Conservation (phyloP, 1,140 invertebrate species). For the Tetranychus urticae region DNA sequence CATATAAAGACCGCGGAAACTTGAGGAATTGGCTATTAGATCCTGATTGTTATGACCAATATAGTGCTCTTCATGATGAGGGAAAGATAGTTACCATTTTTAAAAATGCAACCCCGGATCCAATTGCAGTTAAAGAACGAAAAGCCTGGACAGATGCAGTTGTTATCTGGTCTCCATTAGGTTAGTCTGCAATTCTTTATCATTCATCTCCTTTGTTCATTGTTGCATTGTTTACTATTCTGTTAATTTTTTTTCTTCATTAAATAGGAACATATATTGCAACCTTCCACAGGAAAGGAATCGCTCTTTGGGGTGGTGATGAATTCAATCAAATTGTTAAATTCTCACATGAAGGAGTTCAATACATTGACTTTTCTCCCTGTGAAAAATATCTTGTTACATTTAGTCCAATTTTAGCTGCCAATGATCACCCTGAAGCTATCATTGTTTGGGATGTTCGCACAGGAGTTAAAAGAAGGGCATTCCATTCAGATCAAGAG, state of each 20-base stretch:
- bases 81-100: constrained; percentile 58
- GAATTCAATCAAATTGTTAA: constrained; percentile 72
- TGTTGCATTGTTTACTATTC: neutral
- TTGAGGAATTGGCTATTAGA: constrained; percentile 74
- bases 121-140: constrained; percentile 52
- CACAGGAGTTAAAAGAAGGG: constrained; percentile 67
- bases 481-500: constrained; percentile 49
- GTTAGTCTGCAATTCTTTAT: neutral
- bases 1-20: constrained; percentile 55
- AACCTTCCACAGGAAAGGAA: constrained; percentile 82
- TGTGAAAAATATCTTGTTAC: constrained; percentile 88
- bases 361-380: constrained; percentile 91
- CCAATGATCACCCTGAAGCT: constrained; percentile 27
- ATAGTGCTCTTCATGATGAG: constrained; percentile 59
- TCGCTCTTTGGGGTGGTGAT: constrained; percentile 87
- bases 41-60: constrained; percentile 83
- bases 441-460: constrained; percentile 82
- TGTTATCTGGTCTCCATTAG: constrained; percentile 9
- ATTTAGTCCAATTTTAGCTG: constrained; percentile 36
- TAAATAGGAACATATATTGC: constrained; percentile 69
- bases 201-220: neutral
- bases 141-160: constrained; percentile 13
- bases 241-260: neutral
- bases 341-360: constrained; percentile 69
- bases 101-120: constrained; percentile 70